Evolutionary conservation across 2,797 vertebrate species (phyloP), one percentile per base, ranked within the genome.

Genomic region (Halcyon badia): DNA sequence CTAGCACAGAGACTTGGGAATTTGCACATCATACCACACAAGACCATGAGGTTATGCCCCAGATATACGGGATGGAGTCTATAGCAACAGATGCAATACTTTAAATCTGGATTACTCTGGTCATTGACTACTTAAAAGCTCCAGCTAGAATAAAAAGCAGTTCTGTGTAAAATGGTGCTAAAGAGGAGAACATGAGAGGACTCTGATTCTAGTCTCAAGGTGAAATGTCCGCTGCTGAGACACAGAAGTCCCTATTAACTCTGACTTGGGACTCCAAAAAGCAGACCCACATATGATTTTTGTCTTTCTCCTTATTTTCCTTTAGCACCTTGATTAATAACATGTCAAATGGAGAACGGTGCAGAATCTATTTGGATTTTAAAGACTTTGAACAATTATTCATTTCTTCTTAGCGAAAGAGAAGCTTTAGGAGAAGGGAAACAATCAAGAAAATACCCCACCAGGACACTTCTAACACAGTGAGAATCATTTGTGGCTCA

Each of bases 371-470:
- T 16, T 6, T 30, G 30, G 33, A 57, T 49, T 66, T 57, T n/a
- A 46, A 46, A 80, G 51, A 12, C 12, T 73, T 35, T 31, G 58
- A 30, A 48, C 61, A 57, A 24, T 6, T 31, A 52, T 0, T 17
- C 18, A 31, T 2, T 75, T 52, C 9, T 22, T 28, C 18, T 31
- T 11, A 6, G 22, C 21, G 44, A 25, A 72, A 64, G 22, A 81
- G 26, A 33, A 14, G 17, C 0, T 0, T 20, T 0, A 75, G 15
- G 13, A 62, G 37, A 52, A 7, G 9, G 25, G 14, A 49, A 75
- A 68, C 21, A 16, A 89, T 11, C 4, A 33, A 44, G 35, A 46
- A 73, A 79, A 7, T 4, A 10, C 26, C 35, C 28, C 35, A 61
- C 8, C 12, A 31, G 51, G 25, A 2, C 73, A 14, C 21, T 70